Evolutionary conservation across 2,797 vertebrate genomes (phyloP), one percentile per base, ranked within the genome.

Genomic region (Artibeus lituratus): DNA sequence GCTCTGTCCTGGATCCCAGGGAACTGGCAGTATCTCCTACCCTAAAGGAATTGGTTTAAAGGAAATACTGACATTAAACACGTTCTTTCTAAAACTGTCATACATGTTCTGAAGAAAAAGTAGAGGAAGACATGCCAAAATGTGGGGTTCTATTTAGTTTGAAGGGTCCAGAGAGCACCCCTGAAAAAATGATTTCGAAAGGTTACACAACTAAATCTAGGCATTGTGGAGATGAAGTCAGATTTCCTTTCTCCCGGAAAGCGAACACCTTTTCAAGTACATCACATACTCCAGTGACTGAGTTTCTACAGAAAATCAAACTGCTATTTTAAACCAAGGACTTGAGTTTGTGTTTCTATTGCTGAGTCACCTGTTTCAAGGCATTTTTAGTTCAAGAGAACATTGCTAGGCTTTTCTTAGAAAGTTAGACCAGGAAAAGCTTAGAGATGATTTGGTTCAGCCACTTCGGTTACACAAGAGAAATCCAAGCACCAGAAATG

Each of bases 331-430:
- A 84, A 95, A 83, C 18, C 84, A 53, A 83, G 26, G 49, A 76
- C 15, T 89, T 84, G 51, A 49, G 47, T 95, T 51, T 94, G 10
- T 47, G 62, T 67, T 93, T 83, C 87, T 69, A 67, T 67, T 69
- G 74, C 16, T 81, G 21, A 94, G 18, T 80, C 24, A 78, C 35
- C 21, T 82, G 76, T 70, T 74, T 72, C 32, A 76, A 94, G 44
- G 18, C 26, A 67, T 70, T 70, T 91, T 94, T 94, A 81, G 22
- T 69, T 72, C 65, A 72, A 39, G 47, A 81, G 39, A 73, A 1
- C 1, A 47, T 42, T 59, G 42, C 44, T 93, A 87, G 94, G 39
- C 47, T 94, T 90, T 96, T 91, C 90, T 84, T 94, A 76, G 62
- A 76, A 83, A 70, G 69, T 59, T 76, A 91, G 18, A 62, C 59